Conservation (phyloP, 1,140 invertebrate species). For the Apolygus lucorum region DNA sequence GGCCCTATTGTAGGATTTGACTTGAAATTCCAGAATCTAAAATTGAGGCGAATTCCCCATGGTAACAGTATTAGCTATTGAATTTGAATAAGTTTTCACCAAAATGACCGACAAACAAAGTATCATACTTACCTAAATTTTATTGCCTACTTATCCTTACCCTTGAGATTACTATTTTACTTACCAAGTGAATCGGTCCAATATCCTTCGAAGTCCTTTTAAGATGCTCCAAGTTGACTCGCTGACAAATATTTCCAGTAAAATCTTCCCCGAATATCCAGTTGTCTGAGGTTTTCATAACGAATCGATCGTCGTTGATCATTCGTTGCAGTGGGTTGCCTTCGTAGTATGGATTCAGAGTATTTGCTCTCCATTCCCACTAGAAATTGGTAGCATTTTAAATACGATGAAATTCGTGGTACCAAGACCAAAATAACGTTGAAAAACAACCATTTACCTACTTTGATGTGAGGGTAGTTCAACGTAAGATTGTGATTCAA, state of each 20-base stretch:
- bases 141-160: too few relatives aligned
- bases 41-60: too few relatives aligned
- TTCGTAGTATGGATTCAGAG: slow-evolving; percentile 87
- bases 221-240: slow-evolving; percentile 56
- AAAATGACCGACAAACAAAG: slow-evolving; percentile 16
- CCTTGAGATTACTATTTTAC: too few relatives aligned
- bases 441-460: too few relatives aligned
- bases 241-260: slow-evolving; percentile 68
- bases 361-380: slow-evolving; percentile 79
- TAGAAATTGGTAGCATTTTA: too few relatives aligned
- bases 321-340: slow-evolving; percentile 61
- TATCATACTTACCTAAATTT: too few relatives aligned
- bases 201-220: slow-evolving; percentile 39
- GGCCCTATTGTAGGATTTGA: too few relatives aligned
- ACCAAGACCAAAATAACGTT: too few relatives aligned
- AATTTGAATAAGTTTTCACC: background rate
- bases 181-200: slow-evolving; percentile 28
- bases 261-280: slow-evolving; percentile 82
- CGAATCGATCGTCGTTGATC: slow-evolving; percentile 79
- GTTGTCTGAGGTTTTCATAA: slow-evolving; percentile 60
- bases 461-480: slow-evolving; percentile 46
- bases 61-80: too few relatives aligned
- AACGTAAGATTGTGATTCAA: slow-evolving; percentile 74
- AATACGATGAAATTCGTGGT: too few relatives aligned
- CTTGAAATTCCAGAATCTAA: too few relatives aligned